These are phyloP conservation scores for Lithophane ornitopus DNA, from an alignment of 2,888 invertebrate species.

Conservation along the genomic window DNA sequence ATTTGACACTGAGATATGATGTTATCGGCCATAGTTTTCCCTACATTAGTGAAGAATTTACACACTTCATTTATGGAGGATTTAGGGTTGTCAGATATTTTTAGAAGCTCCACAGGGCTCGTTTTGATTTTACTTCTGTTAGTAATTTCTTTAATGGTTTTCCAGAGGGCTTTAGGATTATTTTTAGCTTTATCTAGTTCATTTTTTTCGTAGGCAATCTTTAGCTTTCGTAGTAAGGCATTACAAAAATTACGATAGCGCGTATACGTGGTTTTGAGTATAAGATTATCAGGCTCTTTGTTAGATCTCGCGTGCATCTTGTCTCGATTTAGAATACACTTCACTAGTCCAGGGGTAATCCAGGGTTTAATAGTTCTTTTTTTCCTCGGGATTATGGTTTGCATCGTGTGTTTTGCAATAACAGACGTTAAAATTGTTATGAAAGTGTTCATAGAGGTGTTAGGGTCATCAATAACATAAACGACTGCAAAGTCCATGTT, in stretches of 20 bases:
- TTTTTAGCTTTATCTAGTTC: not conserved
- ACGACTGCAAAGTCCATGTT: not conserved
- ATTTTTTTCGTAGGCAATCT: constrained; percentile 1
- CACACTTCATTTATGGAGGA: no score
- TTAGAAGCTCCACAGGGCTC: no score
- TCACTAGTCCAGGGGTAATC: no score
- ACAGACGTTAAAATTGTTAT: constrained; percentile 6
- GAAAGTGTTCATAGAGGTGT: not conserved
- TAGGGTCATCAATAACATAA: not conserved
- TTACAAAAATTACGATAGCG: constrained; percentile 18
- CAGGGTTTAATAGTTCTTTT: not conserved
- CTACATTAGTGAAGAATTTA: no score
- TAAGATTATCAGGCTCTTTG: constrained; percentile 4
- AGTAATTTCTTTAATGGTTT: no score
- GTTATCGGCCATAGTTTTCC: no score
- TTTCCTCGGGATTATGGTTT: constrained; percentile 4
- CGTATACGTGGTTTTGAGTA: not conserved
- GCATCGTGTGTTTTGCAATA: not conserved
- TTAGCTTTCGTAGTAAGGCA: not conserved
- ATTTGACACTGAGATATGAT: no score
- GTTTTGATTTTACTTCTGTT: no score
- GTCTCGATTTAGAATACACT: not conserved
- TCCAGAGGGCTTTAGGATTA: no score
- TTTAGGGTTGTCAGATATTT: no score
- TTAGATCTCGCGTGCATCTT: not conserved